A percentile compares a stretch with the other conserved stretches of the same genome.
phyloP scores from a whole-genome alignment of 2,888 invertebrate genomes.

The Ophioninae sp. region DNA sequence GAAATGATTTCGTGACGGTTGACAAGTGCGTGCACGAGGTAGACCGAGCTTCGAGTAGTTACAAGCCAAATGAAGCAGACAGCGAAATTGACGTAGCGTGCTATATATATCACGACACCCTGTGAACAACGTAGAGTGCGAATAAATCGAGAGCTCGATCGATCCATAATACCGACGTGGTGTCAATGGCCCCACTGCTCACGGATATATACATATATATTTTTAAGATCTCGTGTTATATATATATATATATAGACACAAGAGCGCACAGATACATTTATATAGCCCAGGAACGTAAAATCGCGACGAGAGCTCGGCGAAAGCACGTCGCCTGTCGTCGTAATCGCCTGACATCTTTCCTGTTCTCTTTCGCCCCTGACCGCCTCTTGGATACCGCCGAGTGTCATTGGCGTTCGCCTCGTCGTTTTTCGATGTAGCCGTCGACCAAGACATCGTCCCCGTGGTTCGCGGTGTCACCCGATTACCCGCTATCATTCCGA shows the following conservation, averaged over 20 bases:
- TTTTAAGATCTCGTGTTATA: background rate
- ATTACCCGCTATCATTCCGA: conserved; percentile 1
- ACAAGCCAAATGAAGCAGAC: conserved; percentile 5
- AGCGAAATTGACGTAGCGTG: conserved; percentile 35
- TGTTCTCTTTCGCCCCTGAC: conserved; percentile 32
- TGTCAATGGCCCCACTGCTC: conserved; percentile 70
- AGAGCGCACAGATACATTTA: background rate
- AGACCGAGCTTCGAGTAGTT: background rate
- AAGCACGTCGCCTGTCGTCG: conserved; percentile 44
- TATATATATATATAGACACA: background rate
- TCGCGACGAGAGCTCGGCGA: conserved; percentile 46
- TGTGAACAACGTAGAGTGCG: conserved; percentile 52
- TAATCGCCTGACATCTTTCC: conserved; percentile 54
- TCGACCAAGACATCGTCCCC: conserved; percentile 14
- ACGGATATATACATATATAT: conserved; percentile 23
- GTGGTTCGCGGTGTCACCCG: conserved; percentile 16
- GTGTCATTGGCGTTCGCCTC: conserved; percentile 15
- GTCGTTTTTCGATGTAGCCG: conserved; percentile 19
- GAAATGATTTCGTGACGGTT: background rate
- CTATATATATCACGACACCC: background rate
- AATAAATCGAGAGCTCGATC: conserved; percentile 72
- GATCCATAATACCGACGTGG: conserved; percentile 64
- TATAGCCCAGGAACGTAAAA: conserved; percentile 61
- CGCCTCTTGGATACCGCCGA: conserved; percentile 19
- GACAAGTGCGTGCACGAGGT: background rate